These are phyloP conservation scores for Antennarius striatus DNA, from an alignment of 2,113 vertebrate species.

Conservation along the genomic window DNA sequence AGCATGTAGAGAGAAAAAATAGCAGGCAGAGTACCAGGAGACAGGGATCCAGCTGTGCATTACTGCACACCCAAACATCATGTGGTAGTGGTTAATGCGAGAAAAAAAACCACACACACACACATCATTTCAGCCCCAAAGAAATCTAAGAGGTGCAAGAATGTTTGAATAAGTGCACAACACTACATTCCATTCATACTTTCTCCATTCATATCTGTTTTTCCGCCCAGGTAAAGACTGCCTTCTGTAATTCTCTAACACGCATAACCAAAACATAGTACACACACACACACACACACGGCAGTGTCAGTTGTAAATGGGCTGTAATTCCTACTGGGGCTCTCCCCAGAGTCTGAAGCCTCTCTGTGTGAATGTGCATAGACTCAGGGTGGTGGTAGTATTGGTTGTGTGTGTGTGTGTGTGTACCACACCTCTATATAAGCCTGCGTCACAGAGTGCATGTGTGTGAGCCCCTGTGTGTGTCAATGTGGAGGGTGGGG, in stretches of 20 bases:
- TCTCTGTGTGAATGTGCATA: slow-evolving; percentile 24
- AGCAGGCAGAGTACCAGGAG: slow-evolving; percentile 34
- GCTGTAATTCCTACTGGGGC: slow-evolving; percentile 44
- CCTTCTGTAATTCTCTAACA: slow-evolving; percentile 1
- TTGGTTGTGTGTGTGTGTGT: slow-evolving; percentile 17
- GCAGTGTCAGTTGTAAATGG: slow-evolving; percentile 40
- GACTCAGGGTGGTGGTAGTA: slow-evolving; percentile 11
- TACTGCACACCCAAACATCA: slow-evolving; percentile 52
- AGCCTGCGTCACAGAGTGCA: slow-evolving; percentile 12
- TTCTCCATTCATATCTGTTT: background rate
- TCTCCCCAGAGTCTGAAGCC: slow-evolving; percentile 44
- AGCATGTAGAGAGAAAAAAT: slow-evolving; percentile 27
- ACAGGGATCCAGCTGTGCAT: slow-evolving; percentile 46
- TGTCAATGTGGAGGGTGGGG: slow-evolving; percentile 5
- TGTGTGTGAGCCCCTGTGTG: slow-evolving; percentile 4
- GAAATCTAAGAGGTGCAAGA: slow-evolving; percentile 1
- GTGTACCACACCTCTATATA: slow-evolving; percentile 47
- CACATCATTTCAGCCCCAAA: slow-evolving; percentile 33
- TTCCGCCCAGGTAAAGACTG: slow-evolving; percentile 3
- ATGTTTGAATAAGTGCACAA: slow-evolving; percentile 38
- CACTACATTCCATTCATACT: slow-evolving; percentile 39
- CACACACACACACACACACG: slow-evolving; percentile 19
- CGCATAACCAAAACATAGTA: slow-evolving; percentile 5
- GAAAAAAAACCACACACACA: slow-evolving; percentile 46
- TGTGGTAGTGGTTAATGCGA: slow-evolving; percentile 55